Percentiles rank a stretch among this genome's conserved stretches.
Conservation (phyloP, 1,140 invertebrate species). For the Adoxophyes honmai region DNA sequence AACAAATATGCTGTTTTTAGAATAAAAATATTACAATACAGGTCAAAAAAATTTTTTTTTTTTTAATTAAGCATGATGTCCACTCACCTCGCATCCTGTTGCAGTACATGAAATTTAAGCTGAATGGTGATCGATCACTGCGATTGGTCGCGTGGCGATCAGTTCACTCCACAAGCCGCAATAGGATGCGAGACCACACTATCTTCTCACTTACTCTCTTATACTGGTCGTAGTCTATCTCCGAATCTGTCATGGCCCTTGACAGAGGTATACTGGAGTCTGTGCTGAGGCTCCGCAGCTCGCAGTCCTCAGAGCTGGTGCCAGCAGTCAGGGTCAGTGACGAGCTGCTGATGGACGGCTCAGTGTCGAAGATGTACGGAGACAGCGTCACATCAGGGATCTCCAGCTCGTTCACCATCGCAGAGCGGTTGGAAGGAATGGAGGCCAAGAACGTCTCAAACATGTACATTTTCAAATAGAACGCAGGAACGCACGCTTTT, state of each 20-base stretch:
- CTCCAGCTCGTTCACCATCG: constrained; percentile 55
- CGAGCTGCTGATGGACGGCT: constrained; percentile 12
- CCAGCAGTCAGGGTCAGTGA: constrained; percentile 27
- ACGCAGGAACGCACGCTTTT: no score
- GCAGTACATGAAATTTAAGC: no score
- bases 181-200: no score
- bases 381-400: constrained; percentile 43
- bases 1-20: no score
- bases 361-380: constrained; percentile 44
- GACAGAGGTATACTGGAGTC: constrained; percentile 55
- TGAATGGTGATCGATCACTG: no score
- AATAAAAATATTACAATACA: no score
- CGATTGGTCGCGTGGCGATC: no score
- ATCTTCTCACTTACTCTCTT: constrained; percentile 50
- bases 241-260: constrained; percentile 59
- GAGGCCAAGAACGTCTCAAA: constrained; percentile 43
- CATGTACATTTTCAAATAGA: constrained; percentile 38
- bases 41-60: no score
- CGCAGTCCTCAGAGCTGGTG: constrained; percentile 24
- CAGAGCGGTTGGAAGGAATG: constrained; percentile 48
- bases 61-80: no score
- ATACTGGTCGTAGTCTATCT: constrained; percentile 54
- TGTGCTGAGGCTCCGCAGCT: constrained; percentile 33
- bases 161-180: no score
- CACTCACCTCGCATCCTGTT: no score